These are phyloP conservation scores for Scaptodrosophila lebanonensis DNA, from an alignment of 1,140 invertebrate genomes.

Conservation along the genomic window DNA sequence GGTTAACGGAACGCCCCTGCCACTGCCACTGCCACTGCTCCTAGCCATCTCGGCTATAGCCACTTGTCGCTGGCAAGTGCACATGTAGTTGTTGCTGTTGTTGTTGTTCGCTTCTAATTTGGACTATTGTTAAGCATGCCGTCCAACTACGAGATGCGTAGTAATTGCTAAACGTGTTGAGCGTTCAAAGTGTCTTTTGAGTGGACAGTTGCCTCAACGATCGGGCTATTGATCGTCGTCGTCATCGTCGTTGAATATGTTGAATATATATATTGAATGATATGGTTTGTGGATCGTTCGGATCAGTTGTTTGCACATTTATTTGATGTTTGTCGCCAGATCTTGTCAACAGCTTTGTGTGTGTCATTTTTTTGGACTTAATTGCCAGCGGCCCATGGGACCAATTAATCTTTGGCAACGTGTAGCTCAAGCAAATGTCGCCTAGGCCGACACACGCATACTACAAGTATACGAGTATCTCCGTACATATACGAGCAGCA, in stretches of 20 bases:
- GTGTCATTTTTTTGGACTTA: conserved; percentile 44
- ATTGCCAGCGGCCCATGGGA: conserved; percentile 68
- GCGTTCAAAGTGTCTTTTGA: conserved; percentile 36
- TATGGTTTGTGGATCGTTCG: too few relatives aligned
- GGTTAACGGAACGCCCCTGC: too few relatives aligned
- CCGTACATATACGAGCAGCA: conserved; percentile 1
- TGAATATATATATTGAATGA: too few relatives aligned
- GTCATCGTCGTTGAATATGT: too few relatives aligned
- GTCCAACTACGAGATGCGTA: conserved; percentile 34
- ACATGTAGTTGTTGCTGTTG: conserved; percentile 20
- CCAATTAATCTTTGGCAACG: conserved; percentile 44
- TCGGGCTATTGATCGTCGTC: too few relatives aligned
- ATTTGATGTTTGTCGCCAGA: conserved; percentile 1
- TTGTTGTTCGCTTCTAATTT: conserved; percentile 50
- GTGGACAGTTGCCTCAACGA: conserved; percentile 15
- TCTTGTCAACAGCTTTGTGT: conserved; percentile 15
- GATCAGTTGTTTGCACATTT: too few relatives aligned
- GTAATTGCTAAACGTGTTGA: conserved; percentile 24
- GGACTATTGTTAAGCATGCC: conserved; percentile 61
- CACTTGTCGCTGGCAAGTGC: conserved; percentile 8
- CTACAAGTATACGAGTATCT: conserved; percentile 13
- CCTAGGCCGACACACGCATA: conserved; percentile 16
- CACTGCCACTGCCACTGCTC: too few relatives aligned
- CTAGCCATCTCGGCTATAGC: conserved; percentile 16
- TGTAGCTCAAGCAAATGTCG: conserved; percentile 31